Evolutionary conservation across 2,888 invertebrate species (phyloP).

Genomic region (Tinea pellionella): DNA sequence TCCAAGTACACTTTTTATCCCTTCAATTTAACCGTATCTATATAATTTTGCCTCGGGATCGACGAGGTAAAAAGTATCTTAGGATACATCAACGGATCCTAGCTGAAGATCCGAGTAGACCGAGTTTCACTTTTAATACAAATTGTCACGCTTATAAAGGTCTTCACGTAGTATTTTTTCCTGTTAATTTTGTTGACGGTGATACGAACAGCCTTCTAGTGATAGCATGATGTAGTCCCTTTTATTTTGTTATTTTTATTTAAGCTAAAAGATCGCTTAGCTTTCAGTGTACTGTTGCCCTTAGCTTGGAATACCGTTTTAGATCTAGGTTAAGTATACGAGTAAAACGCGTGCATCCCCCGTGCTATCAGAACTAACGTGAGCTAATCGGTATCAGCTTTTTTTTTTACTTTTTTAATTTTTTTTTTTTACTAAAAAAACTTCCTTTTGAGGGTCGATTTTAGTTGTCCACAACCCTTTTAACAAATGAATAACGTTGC

Average conservation of each 20-base stretch:
- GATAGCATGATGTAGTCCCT: slow-evolving; percentile 57
- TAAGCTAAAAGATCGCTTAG: not conserved
- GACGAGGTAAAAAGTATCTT: too few relatives aligned
- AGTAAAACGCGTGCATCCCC: slow-evolving; percentile 56
- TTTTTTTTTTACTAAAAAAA: slow-evolving; percentile 18
- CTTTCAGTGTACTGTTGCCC: not conserved
- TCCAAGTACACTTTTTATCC: too few relatives aligned
- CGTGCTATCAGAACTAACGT: slow-evolving; percentile 46
- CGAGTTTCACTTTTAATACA: too few relatives aligned
- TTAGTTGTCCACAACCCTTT: slow-evolving; percentile 64
- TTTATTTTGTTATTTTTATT: slow-evolving; percentile 29
- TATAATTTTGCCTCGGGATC: too few relatives aligned
- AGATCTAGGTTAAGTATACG: too few relatives aligned
- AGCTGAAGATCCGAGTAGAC: too few relatives aligned
- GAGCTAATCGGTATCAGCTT: slow-evolving; percentile 27
- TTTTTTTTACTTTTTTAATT: slow-evolving; percentile 3
- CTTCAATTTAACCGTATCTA: too few relatives aligned
- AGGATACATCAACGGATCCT: too few relatives aligned
- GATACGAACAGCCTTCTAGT: not conserved
- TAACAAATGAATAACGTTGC: slow-evolving; percentile 34
- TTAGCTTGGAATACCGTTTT: too few relatives aligned
- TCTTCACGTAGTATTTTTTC: too few relatives aligned
- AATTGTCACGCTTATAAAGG: too few relatives aligned
- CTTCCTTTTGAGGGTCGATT: slow-evolving; percentile 24
- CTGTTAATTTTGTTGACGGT: too few relatives aligned